Percentiles rank a stretch among this genome's conserved stretches.
Evolutionary conservation across 2,113 vertebrate genomes (phyloP).

Genomic region (Pelobates fuscus): DNA sequence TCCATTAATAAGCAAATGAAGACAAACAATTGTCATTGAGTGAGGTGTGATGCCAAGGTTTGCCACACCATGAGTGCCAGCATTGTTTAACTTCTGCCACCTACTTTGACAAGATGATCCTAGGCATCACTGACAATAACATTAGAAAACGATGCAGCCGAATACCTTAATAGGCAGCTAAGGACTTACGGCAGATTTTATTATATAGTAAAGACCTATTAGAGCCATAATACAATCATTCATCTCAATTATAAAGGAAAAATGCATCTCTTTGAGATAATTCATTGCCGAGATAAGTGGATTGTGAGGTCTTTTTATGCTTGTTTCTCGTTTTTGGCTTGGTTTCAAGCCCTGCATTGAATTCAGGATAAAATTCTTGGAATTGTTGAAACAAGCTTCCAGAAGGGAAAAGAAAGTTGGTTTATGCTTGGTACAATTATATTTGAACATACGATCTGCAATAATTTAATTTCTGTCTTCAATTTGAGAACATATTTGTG

Average conservation of each 20-base stretch:
- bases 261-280: conserved; percentile 20
- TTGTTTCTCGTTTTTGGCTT: conserved; percentile 1
- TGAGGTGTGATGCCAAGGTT: no score
- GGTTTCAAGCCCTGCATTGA: conserved; percentile 2
- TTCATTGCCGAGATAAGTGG: conserved; percentile 39
- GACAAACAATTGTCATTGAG: no score
- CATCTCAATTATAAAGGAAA: conserved; percentile 31
- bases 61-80: no score
- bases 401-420: conserved; percentile 2
- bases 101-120: no score
- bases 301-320: neutral
- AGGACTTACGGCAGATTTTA: conserved; percentile 13
- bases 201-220: conserved; percentile 22
- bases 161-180: neutral
- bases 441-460: conserved; percentile 9
- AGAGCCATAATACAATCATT: conserved; percentile 26
- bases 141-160: neutral
- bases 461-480: no score
- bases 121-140: no score
- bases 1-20: no score
- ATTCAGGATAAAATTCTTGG: conserved; percentile 26
- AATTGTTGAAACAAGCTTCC: conserved; percentile 7
- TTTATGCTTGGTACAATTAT: conserved; percentile 2
- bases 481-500: no score
- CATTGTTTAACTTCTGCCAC: no score